phyloP scores from a whole-genome alignment of 2,888 invertebrate genomes.

The Diadegma fenestrale region DNA sequence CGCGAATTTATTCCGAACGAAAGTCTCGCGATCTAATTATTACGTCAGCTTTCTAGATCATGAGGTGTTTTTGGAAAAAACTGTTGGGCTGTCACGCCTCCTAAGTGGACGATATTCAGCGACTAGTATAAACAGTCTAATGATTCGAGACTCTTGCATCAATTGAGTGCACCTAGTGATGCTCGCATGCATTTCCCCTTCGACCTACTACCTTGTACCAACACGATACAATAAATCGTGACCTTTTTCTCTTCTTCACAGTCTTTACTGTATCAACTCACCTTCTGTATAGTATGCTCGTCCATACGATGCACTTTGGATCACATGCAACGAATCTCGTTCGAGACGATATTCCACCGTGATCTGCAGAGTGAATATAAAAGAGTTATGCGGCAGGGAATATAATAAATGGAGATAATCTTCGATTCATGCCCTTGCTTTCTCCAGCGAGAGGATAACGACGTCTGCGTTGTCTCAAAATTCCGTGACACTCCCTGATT shows the following conservation, averaged over 20 bases:
- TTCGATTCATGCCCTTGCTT: conserved; percentile 76
- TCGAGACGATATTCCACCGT: conserved; percentile 37
- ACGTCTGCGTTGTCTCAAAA: conserved; percentile 71
- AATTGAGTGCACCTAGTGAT: background rate
- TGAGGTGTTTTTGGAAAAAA: background rate
- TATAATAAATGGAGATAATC: conserved; percentile 48
- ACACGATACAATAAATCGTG: conserved; percentile 23
- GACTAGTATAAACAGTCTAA: background rate
- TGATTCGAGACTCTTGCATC: background rate
- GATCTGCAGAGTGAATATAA: conserved; percentile 30
- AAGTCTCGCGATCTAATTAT: background rate
- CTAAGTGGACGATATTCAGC: background rate
- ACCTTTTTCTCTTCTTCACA: conserved; percentile 28
- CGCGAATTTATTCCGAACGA: background rate
- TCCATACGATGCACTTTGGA: background rate
- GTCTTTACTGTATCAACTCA: background rate
- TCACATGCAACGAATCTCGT: conserved; percentile 34
- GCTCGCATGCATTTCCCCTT: background rate
- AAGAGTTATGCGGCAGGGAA: conserved; percentile 46
- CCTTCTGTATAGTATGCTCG: background rate
- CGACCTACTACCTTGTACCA: background rate
- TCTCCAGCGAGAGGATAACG: conserved; percentile 63
- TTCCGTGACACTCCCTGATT: conserved; percentile 77
- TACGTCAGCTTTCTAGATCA: background rate
- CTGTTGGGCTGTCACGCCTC: background rate